Percentiles rank a stretch among this genome's conserved stretches.
Evolutionary conservation across 2,113 vertebrate genomes (phyloP).

Genomic region (Zosterops borbonicus): DNA sequence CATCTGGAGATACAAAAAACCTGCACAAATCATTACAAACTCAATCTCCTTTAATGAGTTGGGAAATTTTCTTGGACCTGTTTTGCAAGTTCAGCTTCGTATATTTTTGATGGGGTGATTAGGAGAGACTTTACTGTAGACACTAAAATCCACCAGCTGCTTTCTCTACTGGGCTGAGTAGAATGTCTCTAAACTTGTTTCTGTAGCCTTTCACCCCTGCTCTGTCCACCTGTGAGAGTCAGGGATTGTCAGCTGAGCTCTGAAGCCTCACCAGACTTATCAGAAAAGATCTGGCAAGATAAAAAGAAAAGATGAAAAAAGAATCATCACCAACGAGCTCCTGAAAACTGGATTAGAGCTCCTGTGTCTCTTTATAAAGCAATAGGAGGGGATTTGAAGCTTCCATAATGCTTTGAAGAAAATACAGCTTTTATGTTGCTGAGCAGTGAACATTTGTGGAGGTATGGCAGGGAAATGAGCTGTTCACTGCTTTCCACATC

Average conservation of each 20-base stretch:
- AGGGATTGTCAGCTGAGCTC: neutral
- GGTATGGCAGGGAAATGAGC: neutral
- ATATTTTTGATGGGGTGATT: neutral
- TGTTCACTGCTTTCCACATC: neutral
- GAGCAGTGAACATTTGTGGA: neutral
- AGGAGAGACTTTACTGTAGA: neutral
- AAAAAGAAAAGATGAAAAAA: neutral
- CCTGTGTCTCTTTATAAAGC: neutral
- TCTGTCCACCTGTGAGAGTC: neutral
- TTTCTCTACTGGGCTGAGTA: neutral
- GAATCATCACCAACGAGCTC: neutral
- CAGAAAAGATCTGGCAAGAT: neutral
- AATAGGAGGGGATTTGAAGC: neutral
- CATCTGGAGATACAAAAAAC: neutral
- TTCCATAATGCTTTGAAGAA: neutral
- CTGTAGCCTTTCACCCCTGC: neutral
- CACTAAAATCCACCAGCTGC: neutral
- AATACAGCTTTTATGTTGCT: neutral
- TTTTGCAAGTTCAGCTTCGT: neutral
- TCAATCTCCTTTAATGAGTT: neutral
- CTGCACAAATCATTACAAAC: neutral
- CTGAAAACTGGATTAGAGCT: neutral
- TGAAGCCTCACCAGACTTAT: neutral
- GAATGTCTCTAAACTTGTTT: neutral
- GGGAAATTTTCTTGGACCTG: neutral